phyloP scores from a whole-genome alignment of 2,888 invertebrate genomes.

The Archaeoteleia sp. region DNA sequence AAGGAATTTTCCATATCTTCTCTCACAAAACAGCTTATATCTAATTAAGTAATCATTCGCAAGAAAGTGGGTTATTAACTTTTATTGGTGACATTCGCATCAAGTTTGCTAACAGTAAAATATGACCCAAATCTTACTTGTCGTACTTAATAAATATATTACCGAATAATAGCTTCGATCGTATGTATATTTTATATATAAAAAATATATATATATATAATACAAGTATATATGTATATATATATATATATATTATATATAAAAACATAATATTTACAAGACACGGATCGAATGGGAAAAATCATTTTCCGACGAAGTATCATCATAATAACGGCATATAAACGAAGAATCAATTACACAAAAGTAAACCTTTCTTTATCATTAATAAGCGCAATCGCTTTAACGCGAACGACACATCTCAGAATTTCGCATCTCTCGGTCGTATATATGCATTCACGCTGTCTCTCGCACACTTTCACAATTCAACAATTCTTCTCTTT shows the following conservation, averaged over 20 bases:
- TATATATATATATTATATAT: conserved; percentile 59
- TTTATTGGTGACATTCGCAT: conserved; percentile 36
- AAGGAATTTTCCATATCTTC: no score
- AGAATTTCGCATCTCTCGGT: conserved; percentile 38
- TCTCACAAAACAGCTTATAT: no score
- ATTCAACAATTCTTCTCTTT: conserved; percentile 17
- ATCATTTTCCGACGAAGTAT: conserved; percentile 59
- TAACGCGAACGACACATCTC: no score
- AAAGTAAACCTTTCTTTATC: conserved; percentile 64
- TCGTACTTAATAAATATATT: conserved; percentile 71
- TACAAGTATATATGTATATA: conserved; percentile 24
- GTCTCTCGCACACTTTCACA: neutral
- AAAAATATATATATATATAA: conserved; percentile 52
- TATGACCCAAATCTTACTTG: conserved; percentile 69
- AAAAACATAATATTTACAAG: conserved; percentile 72
- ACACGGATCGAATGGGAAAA: conserved; percentile 63
- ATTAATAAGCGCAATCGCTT: conserved; percentile 70
- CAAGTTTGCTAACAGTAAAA: conserved; percentile 58
- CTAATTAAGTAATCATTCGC: conserved; percentile 4
- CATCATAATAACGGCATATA: conserved; percentile 57
- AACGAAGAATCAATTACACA: conserved; percentile 66
- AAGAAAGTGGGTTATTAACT: conserved; percentile 36
- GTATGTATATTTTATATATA: conserved; percentile 66
- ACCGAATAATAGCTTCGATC: conserved; percentile 54
- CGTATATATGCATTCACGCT: conserved; percentile 6